A percentile compares a stretch with the other conserved stretches of the same genome.
Conservation (phyloP, 2,888 invertebrate species). For the Herminia tarsipennalis region DNA sequence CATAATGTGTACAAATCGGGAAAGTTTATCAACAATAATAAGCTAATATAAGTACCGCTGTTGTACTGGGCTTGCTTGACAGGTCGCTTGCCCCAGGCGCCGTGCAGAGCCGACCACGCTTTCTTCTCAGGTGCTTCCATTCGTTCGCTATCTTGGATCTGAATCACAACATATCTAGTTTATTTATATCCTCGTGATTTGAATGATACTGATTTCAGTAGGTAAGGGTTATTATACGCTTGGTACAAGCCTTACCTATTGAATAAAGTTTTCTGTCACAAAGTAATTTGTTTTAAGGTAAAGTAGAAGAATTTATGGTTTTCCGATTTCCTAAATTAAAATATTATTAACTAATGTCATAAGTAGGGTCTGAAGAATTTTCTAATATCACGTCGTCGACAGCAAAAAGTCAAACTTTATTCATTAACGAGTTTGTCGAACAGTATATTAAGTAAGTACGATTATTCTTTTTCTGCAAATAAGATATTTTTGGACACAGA, state of each 20-base stretch:
- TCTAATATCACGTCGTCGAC: no score
- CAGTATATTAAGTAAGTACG: background rate
- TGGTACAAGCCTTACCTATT: no score
- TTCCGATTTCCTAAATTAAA: no score
- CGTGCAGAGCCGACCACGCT: conserved; percentile 89
- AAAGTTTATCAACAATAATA: background rate
- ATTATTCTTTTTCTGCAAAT: no score
- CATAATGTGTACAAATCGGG: no score
- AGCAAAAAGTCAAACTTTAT: no score
- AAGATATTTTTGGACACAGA: background rate
- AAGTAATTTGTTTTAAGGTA: no score
- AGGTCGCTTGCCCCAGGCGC: conserved; percentile 91
- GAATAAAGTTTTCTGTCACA: no score
- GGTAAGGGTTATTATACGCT: background rate
- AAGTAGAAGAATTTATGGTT: no score
- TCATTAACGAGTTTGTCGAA: background rate
- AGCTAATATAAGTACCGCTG: conserved; percentile 57
- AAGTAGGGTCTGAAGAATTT: no score
- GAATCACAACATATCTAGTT: conserved; percentile 1
- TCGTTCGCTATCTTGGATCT: conserved; percentile 50
- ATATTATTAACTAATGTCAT: no score
- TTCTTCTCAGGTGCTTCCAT: conserved; percentile 84
- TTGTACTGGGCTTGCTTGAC: conserved; percentile 72
- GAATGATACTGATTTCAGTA: background rate
- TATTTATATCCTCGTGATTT: background rate